Evolutionary conservation across 2,113 vertebrate species (phyloP).

Genomic region (Monarcha castaneiventris): DNA sequence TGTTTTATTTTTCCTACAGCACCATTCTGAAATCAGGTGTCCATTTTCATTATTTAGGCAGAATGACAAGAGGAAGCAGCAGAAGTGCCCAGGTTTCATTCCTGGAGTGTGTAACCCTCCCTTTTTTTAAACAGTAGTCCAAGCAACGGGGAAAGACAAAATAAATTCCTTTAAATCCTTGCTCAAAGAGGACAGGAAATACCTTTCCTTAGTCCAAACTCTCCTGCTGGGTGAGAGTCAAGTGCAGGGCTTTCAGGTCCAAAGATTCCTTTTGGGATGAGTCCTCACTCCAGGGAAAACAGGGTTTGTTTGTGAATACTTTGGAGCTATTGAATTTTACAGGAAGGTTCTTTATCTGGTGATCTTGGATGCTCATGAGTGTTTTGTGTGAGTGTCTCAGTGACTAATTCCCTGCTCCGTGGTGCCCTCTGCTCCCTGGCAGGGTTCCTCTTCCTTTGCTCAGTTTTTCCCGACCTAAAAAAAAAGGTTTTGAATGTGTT

Average conservation of each 20-base stretch:
- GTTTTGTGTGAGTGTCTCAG: not conserved
- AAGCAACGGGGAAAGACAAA: not conserved
- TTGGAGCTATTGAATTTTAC: not conserved
- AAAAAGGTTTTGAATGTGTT: not conserved
- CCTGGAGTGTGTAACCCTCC: not conserved
- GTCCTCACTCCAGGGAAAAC: not conserved
- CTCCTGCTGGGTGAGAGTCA: not conserved
- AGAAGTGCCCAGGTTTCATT: not conserved
- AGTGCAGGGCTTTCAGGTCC: not conserved
- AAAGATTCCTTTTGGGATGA: not conserved
- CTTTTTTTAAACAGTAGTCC: not conserved
- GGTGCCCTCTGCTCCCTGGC: not conserved
- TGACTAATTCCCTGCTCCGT: not conserved
- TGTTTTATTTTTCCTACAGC: not conserved
- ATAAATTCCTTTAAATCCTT: not conserved
- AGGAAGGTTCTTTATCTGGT: not conserved
- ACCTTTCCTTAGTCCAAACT: not conserved
- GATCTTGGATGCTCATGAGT: not conserved
- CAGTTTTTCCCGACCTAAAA: not conserved
- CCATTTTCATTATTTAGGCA: not conserved
- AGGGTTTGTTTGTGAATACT: not conserved
- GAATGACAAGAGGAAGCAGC: not conserved
- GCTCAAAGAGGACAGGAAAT: not conserved
- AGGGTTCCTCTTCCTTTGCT: not conserved
- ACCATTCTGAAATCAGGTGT: not conserved